phyloP scores from a whole-genome alignment of 2,888 invertebrate genomes.

The Monoplex corrugatus region DNA sequence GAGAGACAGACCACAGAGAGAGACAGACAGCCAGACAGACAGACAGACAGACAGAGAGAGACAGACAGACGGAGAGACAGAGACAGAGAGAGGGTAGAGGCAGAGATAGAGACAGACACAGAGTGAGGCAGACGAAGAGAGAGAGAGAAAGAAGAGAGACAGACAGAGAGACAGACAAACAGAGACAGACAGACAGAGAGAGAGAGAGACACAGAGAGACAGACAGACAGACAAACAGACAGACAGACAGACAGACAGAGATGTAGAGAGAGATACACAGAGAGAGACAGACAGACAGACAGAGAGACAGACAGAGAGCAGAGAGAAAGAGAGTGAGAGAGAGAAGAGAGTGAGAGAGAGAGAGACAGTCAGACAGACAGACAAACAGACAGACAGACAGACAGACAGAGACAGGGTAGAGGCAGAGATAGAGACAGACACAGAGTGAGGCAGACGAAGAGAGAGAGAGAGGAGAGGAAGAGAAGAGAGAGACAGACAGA shows the following conservation, averaged over 20 bases:
- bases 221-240: not conserved
- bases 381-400: not conserved
- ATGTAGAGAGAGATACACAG: not conserved
- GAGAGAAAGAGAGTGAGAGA: too few species aligned
- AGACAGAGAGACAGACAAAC: not conserved
- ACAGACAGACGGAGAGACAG: not conserved
- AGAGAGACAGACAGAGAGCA: not conserved
- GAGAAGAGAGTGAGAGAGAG: not conserved
- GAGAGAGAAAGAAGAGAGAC: not conserved
- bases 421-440: too few species aligned
- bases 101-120: not conserved
- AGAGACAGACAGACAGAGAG: constrained; percentile 17
- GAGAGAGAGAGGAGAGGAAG: too few species aligned
- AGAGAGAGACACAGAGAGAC: not conserved
- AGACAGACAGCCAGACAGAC: not conserved
- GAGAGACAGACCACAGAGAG: too few species aligned
- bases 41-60: not conserved
- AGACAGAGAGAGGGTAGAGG: not conserved
- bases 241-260: constrained; percentile 25
- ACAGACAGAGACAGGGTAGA: not conserved
- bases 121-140: not conserved
- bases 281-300: constrained; percentile 25
- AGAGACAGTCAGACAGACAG: not conserved
- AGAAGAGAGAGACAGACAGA: too few species aligned
- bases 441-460: too few species aligned